Conservation (phyloP, 2,113 vertebrate species). For the Machaerirhynchus nigripectus region DNA sequence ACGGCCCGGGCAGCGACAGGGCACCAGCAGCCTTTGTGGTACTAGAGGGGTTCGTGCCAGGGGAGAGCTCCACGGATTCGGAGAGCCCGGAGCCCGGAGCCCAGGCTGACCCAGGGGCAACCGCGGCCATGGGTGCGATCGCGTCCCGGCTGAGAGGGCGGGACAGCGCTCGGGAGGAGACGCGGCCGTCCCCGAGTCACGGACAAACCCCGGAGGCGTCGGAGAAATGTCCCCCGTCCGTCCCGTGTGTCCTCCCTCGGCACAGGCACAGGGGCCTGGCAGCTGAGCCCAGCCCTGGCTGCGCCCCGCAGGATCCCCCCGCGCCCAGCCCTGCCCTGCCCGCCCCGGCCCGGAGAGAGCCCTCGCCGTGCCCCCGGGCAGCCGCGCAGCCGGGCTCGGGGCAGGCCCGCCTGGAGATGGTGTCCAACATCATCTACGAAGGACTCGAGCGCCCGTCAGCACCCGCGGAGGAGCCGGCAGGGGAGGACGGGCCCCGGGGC, state of each 20-base stretch:
- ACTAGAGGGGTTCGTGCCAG: constrained; percentile 63
- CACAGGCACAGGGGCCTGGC: constrained; percentile 18
- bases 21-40: constrained; percentile 46
- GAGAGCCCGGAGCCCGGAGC: neutral
- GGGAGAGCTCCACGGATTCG: constrained; percentile 42
- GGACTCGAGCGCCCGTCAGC: constrained; percentile 64
- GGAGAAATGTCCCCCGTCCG: neutral
- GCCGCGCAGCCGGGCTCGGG: neutral
- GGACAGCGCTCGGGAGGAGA: neutral
- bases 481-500: neutral
- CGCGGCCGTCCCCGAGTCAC: neutral
- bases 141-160: neutral
- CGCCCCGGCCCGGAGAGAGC: constrained; percentile 24
- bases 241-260: constrained; percentile 59
- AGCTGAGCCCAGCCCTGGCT: neutral
- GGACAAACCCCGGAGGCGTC: neutral
- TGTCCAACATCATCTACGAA: constrained; percentile 88
- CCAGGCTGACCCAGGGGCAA: neutral
- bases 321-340: neutral
- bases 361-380: neutral
- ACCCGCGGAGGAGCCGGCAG: neutral
- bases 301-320: neutral
- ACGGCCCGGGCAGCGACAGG: constrained; percentile 39
- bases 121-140: neutral
- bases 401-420: constrained; percentile 78